These are phyloP conservation scores for Exephanes ischioxanthus DNA, from an alignment of 2,888 invertebrate genomes.

Conservation along the genomic window DNA sequence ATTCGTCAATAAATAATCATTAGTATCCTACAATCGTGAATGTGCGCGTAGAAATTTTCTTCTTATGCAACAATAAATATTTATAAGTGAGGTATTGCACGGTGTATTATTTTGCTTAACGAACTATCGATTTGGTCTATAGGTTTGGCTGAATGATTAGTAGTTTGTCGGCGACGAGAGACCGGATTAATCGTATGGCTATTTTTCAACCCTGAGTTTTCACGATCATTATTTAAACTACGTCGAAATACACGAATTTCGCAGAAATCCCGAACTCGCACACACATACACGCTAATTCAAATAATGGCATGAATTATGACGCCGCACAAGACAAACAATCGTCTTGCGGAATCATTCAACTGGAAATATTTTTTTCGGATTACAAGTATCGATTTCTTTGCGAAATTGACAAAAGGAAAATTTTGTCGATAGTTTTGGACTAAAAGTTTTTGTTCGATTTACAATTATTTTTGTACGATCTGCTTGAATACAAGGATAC, in stretches of 20 bases:
- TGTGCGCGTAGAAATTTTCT: background rate
- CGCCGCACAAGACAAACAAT: background rate
- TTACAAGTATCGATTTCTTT: background rate
- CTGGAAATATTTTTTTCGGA: background rate
- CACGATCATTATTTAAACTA: conserved; percentile 2
- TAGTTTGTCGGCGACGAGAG: conserved; percentile 27
- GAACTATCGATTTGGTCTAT: conserved; percentile 60
- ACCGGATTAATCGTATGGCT: background rate
- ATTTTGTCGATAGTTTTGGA: background rate
- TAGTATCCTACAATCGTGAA: conserved; percentile 12
- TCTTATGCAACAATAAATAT: conserved; percentile 30
- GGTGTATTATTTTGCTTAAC: conserved; percentile 52
- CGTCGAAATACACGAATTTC: background rate
- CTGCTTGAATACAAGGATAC: too few species aligned
- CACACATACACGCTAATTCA: conserved; percentile 15
- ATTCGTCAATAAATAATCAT: conserved; percentile 27
- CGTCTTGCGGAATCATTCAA: background rate
- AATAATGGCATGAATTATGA: conserved; percentile 40
- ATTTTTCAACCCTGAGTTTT: conserved; percentile 36
- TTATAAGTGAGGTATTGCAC: conserved; percentile 58
- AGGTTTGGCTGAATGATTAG: conserved; percentile 51
- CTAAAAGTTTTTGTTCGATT: too few species aligned
- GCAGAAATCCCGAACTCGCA: background rate
- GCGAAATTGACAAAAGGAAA: background rate
- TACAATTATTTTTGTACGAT: too few species aligned